phyloP scores from a whole-genome alignment of 37 sponge, comb jelly and placozoan species.

The Beroe forskalii region DNA sequence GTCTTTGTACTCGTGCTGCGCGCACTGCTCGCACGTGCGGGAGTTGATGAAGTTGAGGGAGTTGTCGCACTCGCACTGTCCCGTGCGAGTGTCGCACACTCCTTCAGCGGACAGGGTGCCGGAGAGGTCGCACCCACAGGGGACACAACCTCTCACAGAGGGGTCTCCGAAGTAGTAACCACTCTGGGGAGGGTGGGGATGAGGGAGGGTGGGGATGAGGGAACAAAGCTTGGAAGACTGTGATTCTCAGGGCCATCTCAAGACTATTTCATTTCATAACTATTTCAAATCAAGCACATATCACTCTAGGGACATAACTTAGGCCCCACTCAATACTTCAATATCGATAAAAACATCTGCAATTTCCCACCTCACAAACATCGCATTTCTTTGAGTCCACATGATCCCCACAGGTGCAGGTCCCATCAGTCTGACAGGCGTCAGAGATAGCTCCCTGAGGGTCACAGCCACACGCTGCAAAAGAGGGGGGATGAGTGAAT shows the following conservation, averaged over 20 bases:
- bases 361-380: constrained; percentile 10
- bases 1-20: background rate
- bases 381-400: constrained; percentile 24
- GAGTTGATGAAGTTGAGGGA: constrained; percentile 22
- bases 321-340: too few species aligned
- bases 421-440: background rate
- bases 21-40: constrained; percentile 28
- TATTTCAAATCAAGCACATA: too few species aligned
- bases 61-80: constrained; percentile 44
- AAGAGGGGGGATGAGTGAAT: background rate
- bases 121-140: constrained; percentile 13
- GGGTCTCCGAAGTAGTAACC: constrained; percentile 50
- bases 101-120: background rate
- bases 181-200: background rate
- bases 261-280: too few species aligned
- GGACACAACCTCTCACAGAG: background rate
- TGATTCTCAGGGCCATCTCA: too few species aligned
- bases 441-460: constrained; percentile 43
- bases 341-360: too few species aligned
- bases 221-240: too few species aligned
- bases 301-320: too few species aligned
- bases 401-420: constrained; percentile 14
- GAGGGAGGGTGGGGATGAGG: background rate
- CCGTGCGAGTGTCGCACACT: background rate
- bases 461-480: constrained; percentile 50